These are phyloP conservation scores for Phoxinus dragarum DNA, from an alignment of 2,797 vertebrate genomes.

Conservation along the genomic window DNA sequence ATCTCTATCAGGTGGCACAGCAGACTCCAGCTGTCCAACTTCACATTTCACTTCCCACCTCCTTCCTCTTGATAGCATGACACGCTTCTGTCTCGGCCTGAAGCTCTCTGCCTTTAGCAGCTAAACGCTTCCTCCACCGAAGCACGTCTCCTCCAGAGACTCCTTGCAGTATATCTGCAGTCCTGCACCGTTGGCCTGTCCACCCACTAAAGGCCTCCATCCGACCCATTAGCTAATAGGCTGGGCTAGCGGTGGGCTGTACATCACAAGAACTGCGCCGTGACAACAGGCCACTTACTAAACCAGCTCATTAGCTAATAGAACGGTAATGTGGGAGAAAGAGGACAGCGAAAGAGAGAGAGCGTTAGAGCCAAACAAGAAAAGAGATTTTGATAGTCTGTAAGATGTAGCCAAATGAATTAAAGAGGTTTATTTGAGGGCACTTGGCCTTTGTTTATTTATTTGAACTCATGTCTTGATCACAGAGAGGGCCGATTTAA, in stretches of 20 bases:
- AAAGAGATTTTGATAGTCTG: constrained; percentile 16
- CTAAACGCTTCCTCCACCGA: constrained; percentile 37
- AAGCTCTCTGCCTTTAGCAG: constrained; percentile 33
- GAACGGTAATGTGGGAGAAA: constrained; percentile 65
- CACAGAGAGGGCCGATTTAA: neutral
- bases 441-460: neutral
- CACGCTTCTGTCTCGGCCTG: constrained; percentile 42
- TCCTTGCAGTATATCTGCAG: constrained; percentile 23
- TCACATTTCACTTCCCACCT: constrained; percentile 48
- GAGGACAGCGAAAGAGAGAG: neutral
- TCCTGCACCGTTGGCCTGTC: constrained; percentile 61
- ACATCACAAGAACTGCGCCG: constrained; percentile 29
- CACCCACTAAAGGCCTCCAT: constrained; percentile 66
- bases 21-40: constrained; percentile 30
- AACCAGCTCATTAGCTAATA: constrained; percentile 70
- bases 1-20: constrained; percentile 23
- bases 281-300: constrained; percentile 67
- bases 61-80: constrained; percentile 45
- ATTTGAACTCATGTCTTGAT: neutral
- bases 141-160: neutral
- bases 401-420: neutral
- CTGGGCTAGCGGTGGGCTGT: constrained; percentile 7
- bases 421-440: neutral
- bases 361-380: neutral
- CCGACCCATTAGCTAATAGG: constrained; percentile 59